phyloP scores from a whole-genome alignment of 2,113 vertebrate genomes.

The Percina caprodes region DNA sequence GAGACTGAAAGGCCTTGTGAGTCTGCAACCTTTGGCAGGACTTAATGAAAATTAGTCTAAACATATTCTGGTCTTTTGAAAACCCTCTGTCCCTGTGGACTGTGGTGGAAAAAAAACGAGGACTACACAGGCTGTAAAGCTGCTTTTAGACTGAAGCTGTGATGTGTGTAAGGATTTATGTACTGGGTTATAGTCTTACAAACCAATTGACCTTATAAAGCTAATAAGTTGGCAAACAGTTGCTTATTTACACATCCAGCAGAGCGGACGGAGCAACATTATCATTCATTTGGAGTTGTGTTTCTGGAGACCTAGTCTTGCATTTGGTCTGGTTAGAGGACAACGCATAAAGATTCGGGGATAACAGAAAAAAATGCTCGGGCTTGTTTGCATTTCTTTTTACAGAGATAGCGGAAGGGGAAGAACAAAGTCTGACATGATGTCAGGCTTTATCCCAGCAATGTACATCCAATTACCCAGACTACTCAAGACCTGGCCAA shows the following conservation, averaged over 20 bases:
- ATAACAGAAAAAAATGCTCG: too few relatives aligned
- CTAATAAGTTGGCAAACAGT: background rate
- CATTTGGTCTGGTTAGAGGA: too few relatives aligned
- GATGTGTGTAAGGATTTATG: background rate
- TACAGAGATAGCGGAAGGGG: too few relatives aligned
- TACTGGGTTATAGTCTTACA: background rate
- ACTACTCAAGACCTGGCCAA: too few relatives aligned
- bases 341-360: too few relatives aligned
- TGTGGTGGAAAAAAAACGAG: background rate
- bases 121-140: background rate
- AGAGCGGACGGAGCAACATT: too few relatives aligned
- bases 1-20: conserved; percentile 5
- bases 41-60: conserved; percentile 30
- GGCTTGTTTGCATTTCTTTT: too few relatives aligned
- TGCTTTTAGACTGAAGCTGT: background rate
- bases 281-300: background rate
- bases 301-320: background rate
- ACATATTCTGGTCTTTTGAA: conserved; percentile 18
- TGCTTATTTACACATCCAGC: background rate
- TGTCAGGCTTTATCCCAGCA: too few relatives aligned
- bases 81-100: background rate
- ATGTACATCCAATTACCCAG: too few relatives aligned
- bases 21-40: conserved; percentile 23
- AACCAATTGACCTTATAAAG: background rate
- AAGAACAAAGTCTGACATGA: too few relatives aligned